Percentiles rank a stretch among this genome's conserved stretches.
Conservation (phyloP, 1,140 invertebrate species). For the Nylanderia fulva region DNA sequence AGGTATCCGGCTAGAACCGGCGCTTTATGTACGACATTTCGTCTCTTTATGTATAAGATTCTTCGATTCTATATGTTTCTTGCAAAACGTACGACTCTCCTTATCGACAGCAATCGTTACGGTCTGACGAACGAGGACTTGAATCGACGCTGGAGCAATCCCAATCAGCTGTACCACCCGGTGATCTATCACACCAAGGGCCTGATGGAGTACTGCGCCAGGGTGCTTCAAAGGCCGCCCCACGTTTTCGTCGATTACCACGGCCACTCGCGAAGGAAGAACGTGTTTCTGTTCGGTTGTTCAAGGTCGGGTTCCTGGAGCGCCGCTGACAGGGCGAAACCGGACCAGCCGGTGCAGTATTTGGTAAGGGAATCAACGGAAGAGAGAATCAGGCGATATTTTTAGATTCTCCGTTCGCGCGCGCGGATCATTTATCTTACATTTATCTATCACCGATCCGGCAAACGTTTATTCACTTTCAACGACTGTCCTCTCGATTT, state of each 20-base stretch:
- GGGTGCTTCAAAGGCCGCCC: slow-evolving; percentile 87
- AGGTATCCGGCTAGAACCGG: not conserved
- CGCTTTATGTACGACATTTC: too few relatives aligned
- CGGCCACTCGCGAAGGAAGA: slow-evolving; percentile 95
- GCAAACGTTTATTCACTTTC: slow-evolving; percentile 38
- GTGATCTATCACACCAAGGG: slow-evolving; percentile 94
- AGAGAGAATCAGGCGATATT: slow-evolving; percentile 60
- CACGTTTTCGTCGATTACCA: slow-evolving; percentile 95
- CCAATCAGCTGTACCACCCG: slow-evolving; percentile 91
- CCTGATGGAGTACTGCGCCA: slow-evolving; percentile 88
- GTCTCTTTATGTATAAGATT: not conserved
- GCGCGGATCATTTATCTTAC: slow-evolving; percentile 19
- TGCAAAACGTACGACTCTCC: not conserved
- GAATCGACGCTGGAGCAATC: slow-evolving; percentile 92
- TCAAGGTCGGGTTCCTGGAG: slow-evolving; percentile 89
- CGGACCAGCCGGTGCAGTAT: slow-evolving; percentile 87
- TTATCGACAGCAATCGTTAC: slow-evolving; percentile 91
- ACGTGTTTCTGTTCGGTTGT: slow-evolving; percentile 96
- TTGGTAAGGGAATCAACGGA: slow-evolving; percentile 84
- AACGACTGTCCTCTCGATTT: slow-evolving; percentile 20
- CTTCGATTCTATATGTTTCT: too few relatives aligned
- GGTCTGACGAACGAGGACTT: slow-evolving; percentile 93
- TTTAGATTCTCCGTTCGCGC: slow-evolving; percentile 49
- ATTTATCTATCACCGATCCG: slow-evolving; percentile 6
- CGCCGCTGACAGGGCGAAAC: slow-evolving; percentile 86